Base-by-base conservation (phyloP, 2,113 vertebrate species). In the Tonatia bakeri region DNA sequence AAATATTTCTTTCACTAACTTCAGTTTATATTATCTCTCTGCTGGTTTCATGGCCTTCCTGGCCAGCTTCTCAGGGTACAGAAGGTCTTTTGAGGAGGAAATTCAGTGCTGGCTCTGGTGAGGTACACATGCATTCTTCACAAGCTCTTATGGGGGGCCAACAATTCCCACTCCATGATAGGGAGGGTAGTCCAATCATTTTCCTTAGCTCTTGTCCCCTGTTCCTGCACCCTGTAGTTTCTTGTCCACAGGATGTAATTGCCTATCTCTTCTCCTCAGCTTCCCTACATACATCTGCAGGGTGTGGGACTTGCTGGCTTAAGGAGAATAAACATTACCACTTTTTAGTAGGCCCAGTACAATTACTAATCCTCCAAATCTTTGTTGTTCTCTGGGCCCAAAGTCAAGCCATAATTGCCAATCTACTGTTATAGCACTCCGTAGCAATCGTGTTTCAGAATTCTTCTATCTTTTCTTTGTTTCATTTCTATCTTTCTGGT, bases 121-220 rank as follows among this genome's bases (percentile, higher is more conserved):
- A 31, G 52, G 28, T 36, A 20, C 2, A 15, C 3, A 4, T 20
- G 3, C 20, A 12, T 61, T 61, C 15, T 15, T 81, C n/a, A 36
- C 7, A 47, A n/a, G 36, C 43, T 33, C 43, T 26, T 77, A 1
- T 13, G 4, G 1, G 12, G 8, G 31, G 13, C 14, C 22, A 40
- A 43, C 2, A 28, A 3, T 7, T 8, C 2, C 8, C 1, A 52
- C 2, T 76, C 6, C 54, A 3, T 31, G 10, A 10, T 5, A 56
- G 4, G 15, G n/a, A 75, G 5, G 11, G 7, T 3, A 26, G 17
- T 33, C 36, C 12, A 5, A 2, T 36, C 4, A 36, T 19, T 85
- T 81, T 40, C 31, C 47, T 59, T 75, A 54, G 15, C 17, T 56
- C 26, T 54, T 1, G 0, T 0, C 10, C 0, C 47, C 28, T 26